Evolutionary conservation across 1,140 invertebrate species (phyloP).

Genomic region (Cotesia typhae): DNA sequence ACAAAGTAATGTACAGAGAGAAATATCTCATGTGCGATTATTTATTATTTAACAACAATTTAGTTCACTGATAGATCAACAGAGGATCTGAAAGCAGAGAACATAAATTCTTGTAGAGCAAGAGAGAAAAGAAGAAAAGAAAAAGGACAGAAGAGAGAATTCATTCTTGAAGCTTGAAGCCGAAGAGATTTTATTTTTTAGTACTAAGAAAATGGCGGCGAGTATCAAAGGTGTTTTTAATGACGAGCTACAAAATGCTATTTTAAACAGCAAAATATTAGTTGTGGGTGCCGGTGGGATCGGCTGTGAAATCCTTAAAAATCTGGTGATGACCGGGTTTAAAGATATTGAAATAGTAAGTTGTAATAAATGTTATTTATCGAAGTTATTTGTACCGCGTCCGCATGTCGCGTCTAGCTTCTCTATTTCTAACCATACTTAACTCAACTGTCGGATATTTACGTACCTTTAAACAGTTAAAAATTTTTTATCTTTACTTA

Average conservation of each 20-base stretch:
- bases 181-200: neutral
- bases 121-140: no score
- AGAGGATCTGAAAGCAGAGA: no score
- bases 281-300: constrained; percentile 99
- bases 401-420: neutral
- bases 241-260: constrained; percentile 65
- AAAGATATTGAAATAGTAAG: constrained; percentile 93
- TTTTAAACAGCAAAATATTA: constrained; percentile 72
- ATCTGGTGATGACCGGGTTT: constrained; percentile 95
- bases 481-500: neutral
- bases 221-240: constrained; percentile 72
- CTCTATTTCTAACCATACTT: neutral
- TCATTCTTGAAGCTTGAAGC: neutral
- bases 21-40: no score
- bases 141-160: no score
- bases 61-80: no score
- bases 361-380: constrained; percentile 36
- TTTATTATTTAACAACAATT: no score
- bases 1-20: no score
- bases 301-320: constrained; percentile 98
- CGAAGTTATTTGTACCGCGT: neutral
- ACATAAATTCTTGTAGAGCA: no score
- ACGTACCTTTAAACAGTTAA: neutral
- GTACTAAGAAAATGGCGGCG: constrained; percentile 69
- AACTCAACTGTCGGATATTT: neutral